Evolutionary conservation across 2,888 invertebrate species (phyloP), one percentile per base, ranked within the genome.

Genomic region (Cheilosia grossa): DNA sequence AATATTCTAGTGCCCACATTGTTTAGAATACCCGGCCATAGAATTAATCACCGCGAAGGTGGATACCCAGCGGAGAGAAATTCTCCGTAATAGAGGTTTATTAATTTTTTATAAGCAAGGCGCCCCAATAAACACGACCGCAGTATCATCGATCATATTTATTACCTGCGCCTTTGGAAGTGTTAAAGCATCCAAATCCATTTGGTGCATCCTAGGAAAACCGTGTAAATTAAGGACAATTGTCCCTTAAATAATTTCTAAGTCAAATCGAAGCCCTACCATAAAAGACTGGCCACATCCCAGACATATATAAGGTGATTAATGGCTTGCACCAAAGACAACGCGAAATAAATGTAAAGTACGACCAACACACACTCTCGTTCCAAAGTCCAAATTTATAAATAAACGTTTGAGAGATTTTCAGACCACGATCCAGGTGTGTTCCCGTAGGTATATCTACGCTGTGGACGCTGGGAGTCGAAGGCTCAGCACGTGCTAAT

Each of bases 351-450:
- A 27, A 27, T 4, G 15, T 24, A 27, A 51, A 58, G 15, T 5
- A 49, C 47, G 42, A 24, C 24, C 13, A 24, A n/a, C 24, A 24
- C 24, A 51, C 24, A 51, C 47, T 53, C 47, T 15, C 56, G 21
- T 33, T 83, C 51, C 80, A 83, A 83, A 75, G 80, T 80, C 80
- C 80, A 75, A 75, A 75, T 70, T 70, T 80, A 83, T 80, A 83
- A 83, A 83, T 83, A 83, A 75, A 83, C 80, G 70, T 74, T 74
- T 63, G 37, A 56, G 73, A 69, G 79, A 69, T 58, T 49, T 70
- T 70, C 56, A 58, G 53, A 54, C 30, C 21, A 58, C 51, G 74
- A 64, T 54, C 17, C 82, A 74, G 69, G 69, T 82, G 73, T 70
- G 70, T 59, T 47, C 10, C 9, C 37, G 33, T 64, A 59, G 27